A percentile compares a stretch with the other conserved stretches of the same genome.
These are phyloP conservation scores for Tribolium madens DNA, from an alignment of 1,140 invertebrate species.

Conservation along the genomic window DNA sequence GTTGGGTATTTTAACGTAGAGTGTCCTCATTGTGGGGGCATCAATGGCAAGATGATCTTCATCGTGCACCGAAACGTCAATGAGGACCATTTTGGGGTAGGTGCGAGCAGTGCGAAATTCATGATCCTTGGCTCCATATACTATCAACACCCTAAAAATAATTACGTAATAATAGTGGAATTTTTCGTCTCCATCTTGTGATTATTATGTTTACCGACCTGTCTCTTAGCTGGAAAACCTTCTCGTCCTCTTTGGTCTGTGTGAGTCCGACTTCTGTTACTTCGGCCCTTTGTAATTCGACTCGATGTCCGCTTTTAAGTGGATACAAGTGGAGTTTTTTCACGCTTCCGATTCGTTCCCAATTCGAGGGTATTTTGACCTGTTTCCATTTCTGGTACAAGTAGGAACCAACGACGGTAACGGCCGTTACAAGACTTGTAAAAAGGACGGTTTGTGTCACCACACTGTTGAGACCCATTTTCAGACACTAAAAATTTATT, in stretches of 20 bases:
- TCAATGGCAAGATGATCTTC: constrained; percentile 59
- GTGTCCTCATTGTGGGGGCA: constrained; percentile 61
- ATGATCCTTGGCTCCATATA: constrained; percentile 59
- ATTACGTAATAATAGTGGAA: constrained; percentile 25
- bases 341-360: constrained; percentile 61
- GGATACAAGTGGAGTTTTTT: constrained; percentile 61
- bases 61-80: constrained; percentile 61
- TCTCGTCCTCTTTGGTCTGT: constrained; percentile 53
- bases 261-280: constrained; percentile 58
- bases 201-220: constrained; percentile 49
- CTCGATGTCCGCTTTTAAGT: constrained; percentile 62
- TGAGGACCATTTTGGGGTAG: constrained; percentile 62
- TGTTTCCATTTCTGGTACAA: constrained; percentile 43
- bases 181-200: neutral
- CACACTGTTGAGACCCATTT: constrained; percentile 23
- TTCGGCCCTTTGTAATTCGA: constrained; percentile 58
- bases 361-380: constrained; percentile 51
- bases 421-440: constrained; percentile 19
- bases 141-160: constrained; percentile 58
- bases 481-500: neutral
- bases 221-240: constrained; percentile 57
- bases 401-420: constrained; percentile 7
- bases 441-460: constrained; percentile 16
- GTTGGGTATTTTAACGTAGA: constrained; percentile 61
- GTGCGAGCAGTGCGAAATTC: constrained; percentile 60